Evolutionary conservation across 2,113 vertebrate genomes (phyloP).

Genomic region (Brachirus orientalis): DNA sequence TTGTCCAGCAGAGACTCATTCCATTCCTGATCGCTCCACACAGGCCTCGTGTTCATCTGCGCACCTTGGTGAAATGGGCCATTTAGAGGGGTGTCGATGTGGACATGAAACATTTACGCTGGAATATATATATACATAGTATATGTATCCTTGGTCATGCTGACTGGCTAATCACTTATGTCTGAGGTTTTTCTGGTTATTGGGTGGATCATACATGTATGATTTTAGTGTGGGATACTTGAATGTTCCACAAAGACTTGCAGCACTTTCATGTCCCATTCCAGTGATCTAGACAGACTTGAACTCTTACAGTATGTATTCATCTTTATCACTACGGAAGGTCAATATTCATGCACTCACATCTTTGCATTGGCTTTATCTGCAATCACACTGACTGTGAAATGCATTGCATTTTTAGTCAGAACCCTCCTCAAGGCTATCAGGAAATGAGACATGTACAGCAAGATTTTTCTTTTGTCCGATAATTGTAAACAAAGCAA

Average conservation of each 20-base stretch:
- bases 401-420: not conserved
- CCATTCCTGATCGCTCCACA: constrained; percentile 26
- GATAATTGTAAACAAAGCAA: not conserved
- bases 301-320: not conserved
- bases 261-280: not conserved
- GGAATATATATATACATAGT: too few species aligned
- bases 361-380: constrained; percentile 5
- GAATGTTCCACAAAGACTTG: not conserved
- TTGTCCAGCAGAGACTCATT: constrained; percentile 9
- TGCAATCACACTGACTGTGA: not conserved
- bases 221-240: too few species aligned
- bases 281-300: too few species aligned
- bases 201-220: not conserved
- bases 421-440: not conserved
- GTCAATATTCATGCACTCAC: not conserved
- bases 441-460: too few species aligned
- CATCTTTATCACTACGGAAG: not conserved
- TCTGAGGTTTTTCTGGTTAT: not conserved
- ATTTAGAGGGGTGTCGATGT: constrained; percentile 1
- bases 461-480: not conserved
- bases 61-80: constrained; percentile 1
- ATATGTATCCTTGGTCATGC: too few species aligned
- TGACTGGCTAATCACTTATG: too few species aligned
- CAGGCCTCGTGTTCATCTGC: constrained; percentile 20
- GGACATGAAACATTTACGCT: constrained; percentile 4